Evolutionary conservation across 1,140 invertebrate species (phyloP), one percentile per base, ranked within the genome.

Genomic region (Diplogasteroides magnus): DNA sequence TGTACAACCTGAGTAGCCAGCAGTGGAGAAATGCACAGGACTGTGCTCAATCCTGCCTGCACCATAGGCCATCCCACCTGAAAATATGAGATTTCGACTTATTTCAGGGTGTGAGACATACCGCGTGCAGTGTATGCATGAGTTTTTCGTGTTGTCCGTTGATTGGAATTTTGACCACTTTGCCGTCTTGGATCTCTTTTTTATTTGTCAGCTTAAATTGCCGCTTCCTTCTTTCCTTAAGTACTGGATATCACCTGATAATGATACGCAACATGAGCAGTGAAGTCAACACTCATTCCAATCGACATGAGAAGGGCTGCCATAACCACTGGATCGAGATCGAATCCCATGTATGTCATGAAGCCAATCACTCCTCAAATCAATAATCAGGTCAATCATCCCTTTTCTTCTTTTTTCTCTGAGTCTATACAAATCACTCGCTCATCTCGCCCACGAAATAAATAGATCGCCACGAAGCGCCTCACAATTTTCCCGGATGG

Each of bases 11-110:
- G 48, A 13, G 83, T 66, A 58, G 74, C 66, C 31, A 92, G 85
- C 0, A 97, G 83, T 0, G 92, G 91, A 0, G 91, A 85, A 19
- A 97, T 89, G 63, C 94, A 94, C 0, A 97, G 84, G 27, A 97
- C 91, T 0, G 94, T 97, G 3, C 92, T 95, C 0, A 91, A 85
- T 0, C 92, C 92, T 19, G 76, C 74, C 57, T 97, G 94, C 15
- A 96, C 87, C 71, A 97, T 95, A 0, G 95, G 94, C 29, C 96
- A 84, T 1, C 93, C 94, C 0, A 97, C 85, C 13, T 77, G 68
- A 2, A n/a, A n/a, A n/a, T n/a, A n/a, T n/a, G n/a, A n/a, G n/a
- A n/a, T 81, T 92, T 91, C 0, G 96, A 85, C 63, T 91, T 25
- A 0, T 61, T 11, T 61, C 1, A 61, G 13, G 13, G 0, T 14